phyloP scores from a whole-genome alignment of 2,888 invertebrate species.

The Cremastobaeus sp. region DNA sequence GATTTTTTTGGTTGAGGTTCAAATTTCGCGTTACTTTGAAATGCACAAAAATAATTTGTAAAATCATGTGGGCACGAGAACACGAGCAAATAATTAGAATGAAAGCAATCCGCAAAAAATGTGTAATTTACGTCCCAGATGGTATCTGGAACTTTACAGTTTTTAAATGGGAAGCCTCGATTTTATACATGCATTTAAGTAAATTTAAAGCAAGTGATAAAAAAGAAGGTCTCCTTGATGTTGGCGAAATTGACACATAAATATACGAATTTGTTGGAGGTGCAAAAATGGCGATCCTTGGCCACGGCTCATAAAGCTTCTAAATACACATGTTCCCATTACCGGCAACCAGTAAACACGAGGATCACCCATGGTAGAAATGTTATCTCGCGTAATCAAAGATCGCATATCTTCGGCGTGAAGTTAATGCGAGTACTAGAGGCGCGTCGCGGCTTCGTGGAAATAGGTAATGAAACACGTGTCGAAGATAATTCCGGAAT shows the following conservation, averaged over 20 bases:
- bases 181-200: too few relatives aligned
- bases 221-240: neutral
- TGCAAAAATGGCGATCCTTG: constrained; percentile 26
- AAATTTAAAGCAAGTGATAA: too few relatives aligned
- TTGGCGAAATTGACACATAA: constrained; percentile 11
- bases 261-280: constrained; percentile 26
- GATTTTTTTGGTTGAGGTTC: too few relatives aligned
- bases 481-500: constrained; percentile 69
- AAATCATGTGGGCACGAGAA: too few relatives aligned
- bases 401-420: constrained; percentile 62
- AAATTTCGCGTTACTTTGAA: too few relatives aligned
- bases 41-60: too few relatives aligned
- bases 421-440: constrained; percentile 62
- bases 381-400: constrained; percentile 56
- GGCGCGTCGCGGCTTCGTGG: constrained; percentile 55
- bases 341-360: constrained; percentile 35
- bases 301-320: constrained; percentile 30
- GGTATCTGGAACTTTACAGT: too few relatives aligned
- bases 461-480: constrained; percentile 69
- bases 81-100: too few relatives aligned
- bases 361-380: constrained; percentile 48
- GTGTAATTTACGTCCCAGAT: too few relatives aligned
- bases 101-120: too few relatives aligned
- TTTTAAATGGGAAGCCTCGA: too few relatives aligned
- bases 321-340: constrained; percentile 47